phyloP scores from a whole-genome alignment of 2,888 invertebrate genomes.

The Iselma pallidipennis region DNA sequence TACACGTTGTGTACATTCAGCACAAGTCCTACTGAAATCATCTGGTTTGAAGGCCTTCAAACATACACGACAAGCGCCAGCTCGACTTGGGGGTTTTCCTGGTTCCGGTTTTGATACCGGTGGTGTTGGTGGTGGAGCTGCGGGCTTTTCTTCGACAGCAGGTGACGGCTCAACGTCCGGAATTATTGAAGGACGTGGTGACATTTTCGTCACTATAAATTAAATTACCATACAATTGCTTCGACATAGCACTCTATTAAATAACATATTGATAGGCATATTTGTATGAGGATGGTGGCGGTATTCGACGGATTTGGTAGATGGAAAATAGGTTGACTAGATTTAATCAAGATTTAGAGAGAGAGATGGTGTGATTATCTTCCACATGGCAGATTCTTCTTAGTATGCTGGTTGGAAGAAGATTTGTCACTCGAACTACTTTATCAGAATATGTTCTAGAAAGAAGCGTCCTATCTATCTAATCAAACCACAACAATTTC shows the following conservation, averaged over 20 bases:
- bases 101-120: constrained; percentile 62
- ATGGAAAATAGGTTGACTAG: not conserved
- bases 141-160: constrained; percentile 55
- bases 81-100: constrained; percentile 74
- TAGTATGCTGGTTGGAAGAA: not conserved
- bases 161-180: constrained; percentile 56
- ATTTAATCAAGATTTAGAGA: constrained; percentile 17
- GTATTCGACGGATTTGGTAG: not conserved
- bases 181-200: constrained; percentile 65
- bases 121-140: constrained; percentile 49
- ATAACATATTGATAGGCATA: no score
- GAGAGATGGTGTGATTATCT: constrained; percentile 9
- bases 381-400: constrained; percentile 4
- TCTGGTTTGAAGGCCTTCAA: constrained; percentile 87
- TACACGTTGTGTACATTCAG: constrained; percentile 84
- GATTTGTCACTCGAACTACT: constrained; percentile 10
- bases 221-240: no score
- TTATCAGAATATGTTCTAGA: not conserved
- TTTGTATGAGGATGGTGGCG: not conserved
- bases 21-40: constrained; percentile 85
- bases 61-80: constrained; percentile 80
- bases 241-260: no score
- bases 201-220: constrained; percentile 69
- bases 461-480: not conserved
- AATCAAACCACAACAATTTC: no score